Percentiles rank a stretch among this genome's conserved stretches.
These are phyloP conservation scores for Drosophila saltans DNA, from an alignment of 1,140 invertebrate species.

Conservation along the genomic window DNA sequence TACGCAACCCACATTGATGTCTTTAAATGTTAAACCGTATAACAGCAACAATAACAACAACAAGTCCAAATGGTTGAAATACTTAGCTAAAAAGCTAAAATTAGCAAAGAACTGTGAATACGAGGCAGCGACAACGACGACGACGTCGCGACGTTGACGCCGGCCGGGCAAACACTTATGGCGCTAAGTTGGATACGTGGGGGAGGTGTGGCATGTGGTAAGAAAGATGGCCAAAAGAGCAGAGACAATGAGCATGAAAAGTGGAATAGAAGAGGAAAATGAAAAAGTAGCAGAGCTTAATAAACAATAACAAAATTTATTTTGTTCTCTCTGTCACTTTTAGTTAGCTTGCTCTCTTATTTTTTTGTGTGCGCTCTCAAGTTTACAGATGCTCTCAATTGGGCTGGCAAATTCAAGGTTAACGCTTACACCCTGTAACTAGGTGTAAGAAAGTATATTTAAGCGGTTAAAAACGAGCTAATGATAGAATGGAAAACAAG, in stretches of 20 bases:
- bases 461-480: background rate
- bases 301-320: conserved; percentile 51
- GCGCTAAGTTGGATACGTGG: background rate
- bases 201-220: conserved; percentile 25
- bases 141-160: conserved; percentile 44
- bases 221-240: conserved; percentile 22
- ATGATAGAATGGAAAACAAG: too few relatives aligned
- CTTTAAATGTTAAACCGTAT: conserved; percentile 56
- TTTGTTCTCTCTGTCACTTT: conserved; percentile 25
- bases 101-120: conserved; percentile 65
- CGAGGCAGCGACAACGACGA: conserved; percentile 10
- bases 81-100: conserved; percentile 75
- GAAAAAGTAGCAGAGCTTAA: conserved; percentile 17
- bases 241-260: conserved; percentile 29
- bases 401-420: conserved; percentile 59
- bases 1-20: conserved; percentile 40
- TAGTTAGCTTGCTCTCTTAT: conserved; percentile 23
- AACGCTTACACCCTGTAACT: conserved; percentile 19
- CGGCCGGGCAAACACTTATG: conserved; percentile 59
- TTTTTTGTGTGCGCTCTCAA: background rate
- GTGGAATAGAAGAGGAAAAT: conserved; percentile 19
- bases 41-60: conserved; percentile 29
- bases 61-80: conserved; percentile 56
- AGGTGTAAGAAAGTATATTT: background rate
- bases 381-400: conserved; percentile 4